Evolutionary conservation across 1,140 invertebrate genomes (phyloP).

Genomic region (Helicoverpa armigera): DNA sequence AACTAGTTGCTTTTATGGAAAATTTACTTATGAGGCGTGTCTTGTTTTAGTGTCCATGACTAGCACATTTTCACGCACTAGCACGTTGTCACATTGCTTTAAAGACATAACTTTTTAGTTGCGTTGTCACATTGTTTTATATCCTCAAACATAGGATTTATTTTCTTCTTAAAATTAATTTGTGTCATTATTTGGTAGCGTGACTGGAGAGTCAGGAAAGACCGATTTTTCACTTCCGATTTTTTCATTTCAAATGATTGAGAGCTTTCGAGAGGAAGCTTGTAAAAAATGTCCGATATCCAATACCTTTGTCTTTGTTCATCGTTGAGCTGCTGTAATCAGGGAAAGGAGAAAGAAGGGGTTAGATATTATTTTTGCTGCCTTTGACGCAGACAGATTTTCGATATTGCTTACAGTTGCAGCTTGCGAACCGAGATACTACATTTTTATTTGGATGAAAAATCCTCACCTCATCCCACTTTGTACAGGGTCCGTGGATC

Average conservation of each 20-base stretch:
- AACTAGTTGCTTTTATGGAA: conserved; percentile 19
- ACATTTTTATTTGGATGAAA: background rate
- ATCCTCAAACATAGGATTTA: too few species aligned
- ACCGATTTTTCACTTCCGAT: too few species aligned
- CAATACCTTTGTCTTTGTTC: conserved; percentile 22
- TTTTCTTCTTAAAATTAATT: background rate
- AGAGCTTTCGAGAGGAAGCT: background rate
- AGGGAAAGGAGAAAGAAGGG: conserved; percentile 12
- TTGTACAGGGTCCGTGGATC: too few species aligned
- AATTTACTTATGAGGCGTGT: background rate
- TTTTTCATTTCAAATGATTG: too few species aligned
- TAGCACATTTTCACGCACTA: background rate
- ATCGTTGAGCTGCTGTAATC: conserved; percentile 18
- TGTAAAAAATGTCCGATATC: conserved; percentile 22
- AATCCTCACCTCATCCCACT: background rate
- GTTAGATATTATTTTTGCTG: conserved; percentile 29
- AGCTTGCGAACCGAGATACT: background rate
- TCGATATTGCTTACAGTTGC: background rate
- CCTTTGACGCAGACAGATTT: background rate
- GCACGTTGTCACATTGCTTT: too few species aligned
- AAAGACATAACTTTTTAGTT: too few species aligned
- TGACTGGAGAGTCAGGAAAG: background rate
- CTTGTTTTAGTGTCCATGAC: background rate
- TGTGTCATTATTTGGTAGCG: background rate
- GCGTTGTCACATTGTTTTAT: too few species aligned